These are phyloP conservation scores for Serilophus lunatus DNA, from an alignment of 2,113 vertebrate genomes.

Conservation along the genomic window DNA sequence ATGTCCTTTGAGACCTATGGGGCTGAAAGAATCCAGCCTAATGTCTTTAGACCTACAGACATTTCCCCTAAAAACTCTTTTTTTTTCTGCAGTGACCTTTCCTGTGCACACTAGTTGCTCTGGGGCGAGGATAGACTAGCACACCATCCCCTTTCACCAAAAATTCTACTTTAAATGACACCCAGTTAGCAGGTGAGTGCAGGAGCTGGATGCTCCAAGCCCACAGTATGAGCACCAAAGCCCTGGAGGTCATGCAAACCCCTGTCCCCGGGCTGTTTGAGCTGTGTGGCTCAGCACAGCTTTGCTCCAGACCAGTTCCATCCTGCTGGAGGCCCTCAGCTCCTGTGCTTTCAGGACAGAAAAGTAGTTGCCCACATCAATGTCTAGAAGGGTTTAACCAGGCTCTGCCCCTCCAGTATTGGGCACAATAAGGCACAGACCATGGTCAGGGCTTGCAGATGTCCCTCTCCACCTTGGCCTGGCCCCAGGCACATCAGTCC, in stretches of 20 bases:
- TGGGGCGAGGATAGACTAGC: not conserved
- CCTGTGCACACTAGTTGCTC: not conserved
- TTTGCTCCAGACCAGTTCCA: not conserved
- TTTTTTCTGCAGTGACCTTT: not conserved
- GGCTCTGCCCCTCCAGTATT: not conserved
- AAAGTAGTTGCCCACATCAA: not conserved
- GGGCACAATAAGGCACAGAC: accelerated
- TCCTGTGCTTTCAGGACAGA: not conserved
- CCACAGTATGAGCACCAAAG: not conserved
- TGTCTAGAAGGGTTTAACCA: not conserved
- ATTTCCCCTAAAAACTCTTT: not conserved
- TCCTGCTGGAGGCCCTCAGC: not conserved
- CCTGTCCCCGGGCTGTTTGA: not conserved
- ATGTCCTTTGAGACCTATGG: not conserved
- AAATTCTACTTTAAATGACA: not conserved
- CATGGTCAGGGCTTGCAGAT: not conserved
- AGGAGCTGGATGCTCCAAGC: not conserved
- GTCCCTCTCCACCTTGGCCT: not conserved
- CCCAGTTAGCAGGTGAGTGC: not conserved
- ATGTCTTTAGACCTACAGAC: not conserved
- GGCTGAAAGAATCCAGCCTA: not conserved
- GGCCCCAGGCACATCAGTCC: not conserved
- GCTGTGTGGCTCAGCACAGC: not conserved
- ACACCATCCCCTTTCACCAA: not conserved
- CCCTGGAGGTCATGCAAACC: accelerated